Evolutionary conservation across 2,888 invertebrate genomes (phyloP).

Genomic region (Chromoteleia sp.): DNA sequence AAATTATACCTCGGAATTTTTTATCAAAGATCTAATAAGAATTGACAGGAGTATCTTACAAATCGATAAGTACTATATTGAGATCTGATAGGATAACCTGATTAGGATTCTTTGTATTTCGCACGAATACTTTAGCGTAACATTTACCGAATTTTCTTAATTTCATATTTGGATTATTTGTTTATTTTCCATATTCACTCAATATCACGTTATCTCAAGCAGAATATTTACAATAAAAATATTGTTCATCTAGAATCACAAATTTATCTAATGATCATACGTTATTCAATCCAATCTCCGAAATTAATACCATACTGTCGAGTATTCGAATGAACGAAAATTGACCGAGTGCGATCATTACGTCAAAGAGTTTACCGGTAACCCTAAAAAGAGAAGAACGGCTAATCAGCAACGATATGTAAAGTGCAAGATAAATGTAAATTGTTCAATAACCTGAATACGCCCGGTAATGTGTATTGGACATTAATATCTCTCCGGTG

Average conservation of each 20-base stretch:
- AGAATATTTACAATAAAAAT: too few species aligned
- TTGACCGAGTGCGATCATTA: not conserved
- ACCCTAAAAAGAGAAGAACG: slow-evolving; percentile 21
- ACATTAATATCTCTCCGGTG: slow-evolving; percentile 35
- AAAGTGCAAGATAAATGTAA: slow-evolving; percentile 41
- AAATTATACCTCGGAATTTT: too few species aligned
- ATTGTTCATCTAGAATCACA: not conserved
- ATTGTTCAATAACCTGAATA: slow-evolving; percentile 37
- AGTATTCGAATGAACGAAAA: slow-evolving; percentile 7
- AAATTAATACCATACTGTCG: slow-evolving; percentile 1
- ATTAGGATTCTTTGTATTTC: too few species aligned
- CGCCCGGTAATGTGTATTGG: slow-evolving; percentile 29
- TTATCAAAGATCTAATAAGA: too few species aligned
- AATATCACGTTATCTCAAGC: too few species aligned
- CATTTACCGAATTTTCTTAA: too few species aligned
- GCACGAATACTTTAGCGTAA: too few species aligned
- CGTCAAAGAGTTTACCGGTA: slow-evolving; percentile 26
- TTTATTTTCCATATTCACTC: too few species aligned
- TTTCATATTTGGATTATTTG: too few species aligned
- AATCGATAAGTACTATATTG: too few species aligned
- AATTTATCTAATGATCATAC: slow-evolving; percentile 26
- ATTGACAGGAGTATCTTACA: too few species aligned
- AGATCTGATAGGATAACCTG: too few species aligned
- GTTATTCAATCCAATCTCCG: slow-evolving; percentile 11
- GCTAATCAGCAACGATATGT: slow-evolving; percentile 16